phyloP scores from a whole-genome alignment of 2,888 invertebrate species.

The Agriopis leucophaearia region DNA sequence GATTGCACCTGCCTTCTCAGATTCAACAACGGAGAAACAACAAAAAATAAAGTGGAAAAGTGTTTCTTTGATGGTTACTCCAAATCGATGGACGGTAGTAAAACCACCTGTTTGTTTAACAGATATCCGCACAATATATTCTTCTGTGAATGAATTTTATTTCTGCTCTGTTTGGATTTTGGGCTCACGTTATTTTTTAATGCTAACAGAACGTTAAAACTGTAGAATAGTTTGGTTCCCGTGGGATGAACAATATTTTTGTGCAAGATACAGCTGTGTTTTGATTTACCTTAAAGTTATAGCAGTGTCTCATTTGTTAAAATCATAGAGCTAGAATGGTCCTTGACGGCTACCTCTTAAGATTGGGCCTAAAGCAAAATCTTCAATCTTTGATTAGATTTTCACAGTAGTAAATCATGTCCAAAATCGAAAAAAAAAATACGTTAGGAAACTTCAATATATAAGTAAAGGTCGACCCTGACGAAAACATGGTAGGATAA shows the following conservation, averaged over 20 bases:
- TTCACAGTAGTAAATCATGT: too few relatives aligned
- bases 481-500: too few relatives aligned
- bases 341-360: too few relatives aligned
- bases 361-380: too few relatives aligned
- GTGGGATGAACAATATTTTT: conserved; percentile 13
- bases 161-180: conserved; percentile 27
- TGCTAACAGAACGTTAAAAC: conserved; percentile 24
- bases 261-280: conserved; percentile 5
- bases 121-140: conserved; percentile 29
- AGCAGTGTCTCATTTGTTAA: neutral
- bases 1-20: conserved; percentile 2
- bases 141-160: conserved; percentile 36
- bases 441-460: too few relatives aligned
- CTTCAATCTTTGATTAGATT: too few relatives aligned
- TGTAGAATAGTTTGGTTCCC: conserved; percentile 23
- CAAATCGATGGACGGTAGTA: conserved; percentile 23
- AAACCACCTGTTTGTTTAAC: conserved; percentile 32
- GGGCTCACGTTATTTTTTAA: conserved; percentile 26
- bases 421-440: too few relatives aligned
- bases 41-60: conserved; percentile 15
- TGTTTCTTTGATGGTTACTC: conserved; percentile 32
- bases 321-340: too few relatives aligned
- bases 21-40: conserved; percentile 4
- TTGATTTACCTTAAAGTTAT: neutral
- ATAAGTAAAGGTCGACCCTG: too few relatives aligned